Evolutionary conservation across 1,140 invertebrate genomes (phyloP), one percentile per base, ranked within the genome.

Genomic region (Tetramorium parvispinum): DNA sequence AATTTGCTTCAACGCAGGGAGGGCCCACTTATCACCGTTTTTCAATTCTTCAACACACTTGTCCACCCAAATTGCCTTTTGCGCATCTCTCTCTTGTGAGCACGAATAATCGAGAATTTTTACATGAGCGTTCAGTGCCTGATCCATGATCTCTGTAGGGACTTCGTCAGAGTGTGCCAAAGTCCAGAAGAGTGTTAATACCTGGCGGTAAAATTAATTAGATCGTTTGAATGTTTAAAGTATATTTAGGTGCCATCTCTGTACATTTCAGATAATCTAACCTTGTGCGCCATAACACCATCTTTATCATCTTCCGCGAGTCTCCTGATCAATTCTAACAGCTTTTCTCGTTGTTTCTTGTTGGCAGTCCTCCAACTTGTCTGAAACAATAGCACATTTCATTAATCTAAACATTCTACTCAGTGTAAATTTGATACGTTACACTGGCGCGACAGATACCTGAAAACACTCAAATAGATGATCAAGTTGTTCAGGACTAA

Each of bases 61-160:
- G 92, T 99, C 98, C 65, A 99, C 95, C 99, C 99, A 99, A 73
- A 98, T 97, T 63, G 98, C 98, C 95, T 99, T 99, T 95, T 99
- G 99, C 43, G 98, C 97, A 95, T 99, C 99, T 88, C 98, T 96
- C 93, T 99, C 98, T 96, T 99, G 97, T 68, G 98, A 99, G 95
- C 99, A 99, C 93, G 98, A 99, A 93, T 99, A 99, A 95, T 99
- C 99, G 49, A 99, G 96, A 94, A 99, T 99, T 96, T 99, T 99
- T 8, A 99, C 98, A 94, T 99, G 98, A 88, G 99, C 98, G 66
- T 97, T 97, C 68, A 99, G 95, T 2, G 99, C 99, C 93, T 99
- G 98, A 95, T 99, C 99, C 97, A 99, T 98, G 88, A 99, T 99
- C 95, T 99, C 99, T 3, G 98, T 99, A 70, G 98, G 98, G 59